phyloP scores from a whole-genome alignment of 2,797 vertebrate species.

The Centroberyx gerrardi region DNA sequence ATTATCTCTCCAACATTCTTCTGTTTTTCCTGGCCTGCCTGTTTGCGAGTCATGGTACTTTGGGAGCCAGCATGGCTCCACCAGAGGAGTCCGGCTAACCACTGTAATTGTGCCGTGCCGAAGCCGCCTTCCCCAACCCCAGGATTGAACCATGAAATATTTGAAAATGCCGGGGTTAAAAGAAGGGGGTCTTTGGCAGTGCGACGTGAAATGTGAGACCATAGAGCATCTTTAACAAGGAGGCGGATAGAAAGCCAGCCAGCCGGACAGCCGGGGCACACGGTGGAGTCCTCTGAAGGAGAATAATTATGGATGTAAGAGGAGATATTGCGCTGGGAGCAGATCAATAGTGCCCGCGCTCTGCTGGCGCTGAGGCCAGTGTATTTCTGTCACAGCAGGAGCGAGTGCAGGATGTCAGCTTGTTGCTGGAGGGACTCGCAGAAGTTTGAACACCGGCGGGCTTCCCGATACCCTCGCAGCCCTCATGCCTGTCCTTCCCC shows the following conservation, averaged over 20 bases:
- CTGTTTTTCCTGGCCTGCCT: slow-evolving; percentile 79
- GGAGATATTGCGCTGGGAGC: slow-evolving; percentile 80
- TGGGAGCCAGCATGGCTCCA: slow-evolving; percentile 76
- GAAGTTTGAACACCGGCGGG: slow-evolving; percentile 72
- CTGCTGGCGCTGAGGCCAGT: slow-evolving; percentile 69
- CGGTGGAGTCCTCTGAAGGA: slow-evolving; percentile 71
- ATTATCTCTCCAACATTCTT: slow-evolving; percentile 69
- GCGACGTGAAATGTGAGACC: slow-evolving; percentile 76
- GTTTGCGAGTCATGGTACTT: slow-evolving; percentile 74
- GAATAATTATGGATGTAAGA: slow-evolving; percentile 82
- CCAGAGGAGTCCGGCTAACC: slow-evolving; percentile 83
- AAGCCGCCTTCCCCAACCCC: slow-evolving; percentile 77
- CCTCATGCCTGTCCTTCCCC: slow-evolving; percentile 51
- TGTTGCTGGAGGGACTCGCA: slow-evolving; percentile 69
- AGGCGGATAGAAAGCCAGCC: slow-evolving; percentile 62
- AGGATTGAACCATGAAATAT: slow-evolving; percentile 84
- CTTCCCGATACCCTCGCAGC: slow-evolving; percentile 71
- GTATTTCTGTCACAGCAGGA: slow-evolving; percentile 79
- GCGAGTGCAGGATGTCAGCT: slow-evolving; percentile 74
- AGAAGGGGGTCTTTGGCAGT: slow-evolving; percentile 74
- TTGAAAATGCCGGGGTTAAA: slow-evolving; percentile 81
- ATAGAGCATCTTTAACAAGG: slow-evolving; percentile 79
- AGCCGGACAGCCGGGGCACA: slow-evolving; percentile 62
- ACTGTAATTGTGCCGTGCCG: slow-evolving; percentile 80
- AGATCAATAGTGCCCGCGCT: slow-evolving; percentile 80